phyloP scores from a whole-genome alignment of 2,888 invertebrate genomes.

The Eupithecia subfuscata region DNA sequence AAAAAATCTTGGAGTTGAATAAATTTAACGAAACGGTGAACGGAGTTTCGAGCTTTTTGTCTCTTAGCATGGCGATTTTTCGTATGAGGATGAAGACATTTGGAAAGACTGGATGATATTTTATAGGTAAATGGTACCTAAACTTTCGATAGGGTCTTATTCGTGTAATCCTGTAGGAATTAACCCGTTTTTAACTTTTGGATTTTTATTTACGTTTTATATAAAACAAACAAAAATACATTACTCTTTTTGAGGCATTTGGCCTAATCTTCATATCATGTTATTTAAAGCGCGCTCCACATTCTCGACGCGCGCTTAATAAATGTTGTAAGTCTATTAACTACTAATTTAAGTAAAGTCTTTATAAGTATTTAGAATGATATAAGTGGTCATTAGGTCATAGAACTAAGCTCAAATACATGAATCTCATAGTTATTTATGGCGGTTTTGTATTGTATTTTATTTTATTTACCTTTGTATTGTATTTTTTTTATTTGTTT shows the following conservation, averaged over 20 bases:
- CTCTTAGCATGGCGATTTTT: conserved; percentile 15
- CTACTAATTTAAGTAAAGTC: background rate
- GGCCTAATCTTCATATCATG: background rate
- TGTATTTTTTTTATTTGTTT: too few relatives aligned
- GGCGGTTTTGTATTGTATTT: too few relatives aligned
- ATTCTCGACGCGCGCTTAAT: too few relatives aligned
- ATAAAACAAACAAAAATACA: background rate
- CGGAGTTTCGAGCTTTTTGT: conserved; percentile 18
- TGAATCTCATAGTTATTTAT: too few relatives aligned
- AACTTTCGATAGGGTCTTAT: too few relatives aligned
- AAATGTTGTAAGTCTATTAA: background rate
- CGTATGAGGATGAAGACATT: conserved; percentile 14
- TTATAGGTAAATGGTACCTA: too few relatives aligned
- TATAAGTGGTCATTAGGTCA: background rate
- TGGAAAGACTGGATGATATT: conserved; percentile 21
- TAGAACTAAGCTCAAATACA: background rate
- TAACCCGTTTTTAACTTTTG: background rate
- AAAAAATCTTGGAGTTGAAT: background rate
- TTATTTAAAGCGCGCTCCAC: too few relatives aligned
- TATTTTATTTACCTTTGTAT: too few relatives aligned
- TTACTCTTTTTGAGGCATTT: background rate
- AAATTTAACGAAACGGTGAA: background rate
- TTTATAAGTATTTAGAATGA: background rate
- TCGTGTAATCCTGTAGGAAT: background rate
- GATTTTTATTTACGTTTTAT: conserved; percentile 13